Evolutionary conservation across 2,888 invertebrate species (phyloP).

Genomic region (Epirrita christyi): DNA sequence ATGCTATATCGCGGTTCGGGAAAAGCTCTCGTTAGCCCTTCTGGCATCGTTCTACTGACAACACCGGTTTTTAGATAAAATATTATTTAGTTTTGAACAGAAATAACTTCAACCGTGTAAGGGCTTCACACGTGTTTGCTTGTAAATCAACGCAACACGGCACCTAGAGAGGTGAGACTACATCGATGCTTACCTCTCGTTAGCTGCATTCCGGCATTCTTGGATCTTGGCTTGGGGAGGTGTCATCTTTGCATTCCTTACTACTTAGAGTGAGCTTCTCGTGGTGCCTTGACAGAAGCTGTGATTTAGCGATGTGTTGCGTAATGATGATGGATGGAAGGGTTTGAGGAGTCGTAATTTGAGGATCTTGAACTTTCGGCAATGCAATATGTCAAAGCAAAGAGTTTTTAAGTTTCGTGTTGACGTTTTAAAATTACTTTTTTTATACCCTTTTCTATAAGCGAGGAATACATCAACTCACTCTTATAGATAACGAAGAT

Average conservation of each 20-base stretch:
- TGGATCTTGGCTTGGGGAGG: conserved; percentile 1
- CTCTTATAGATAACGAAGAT: no score
- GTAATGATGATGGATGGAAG: conserved; percentile 3
- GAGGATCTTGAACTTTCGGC: neutral
- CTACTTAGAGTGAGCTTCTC: neutral
- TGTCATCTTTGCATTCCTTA: conserved; percentile 24
- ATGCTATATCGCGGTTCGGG: no score
- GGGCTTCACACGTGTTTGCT: conserved; percentile 27
- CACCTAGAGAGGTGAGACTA: conserved; percentile 1
- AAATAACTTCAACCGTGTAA: conserved; percentile 7
- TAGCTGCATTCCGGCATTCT: conserved; percentile 28
- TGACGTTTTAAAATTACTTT: no score
- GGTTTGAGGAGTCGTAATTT: neutral
- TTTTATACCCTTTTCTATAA: no score
- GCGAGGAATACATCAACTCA: no score
- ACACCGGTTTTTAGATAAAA: neutral
- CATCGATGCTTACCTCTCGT: conserved; percentile 9
- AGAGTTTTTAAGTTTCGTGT: neutral
- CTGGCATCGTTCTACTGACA: neutral
- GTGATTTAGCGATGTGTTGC: conserved; percentile 4
- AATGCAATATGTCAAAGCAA: neutral
- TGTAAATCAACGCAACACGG: conserved; percentile 33
- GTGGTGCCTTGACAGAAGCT: neutral
- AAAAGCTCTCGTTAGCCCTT: no score
- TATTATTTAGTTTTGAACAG: conserved; percentile 5